Percentiles rank a stretch among this genome's conserved stretches.
Evolutionary conservation across 2,797 vertebrate species (phyloP).

Genomic region (Pristis pectinata): DNA sequence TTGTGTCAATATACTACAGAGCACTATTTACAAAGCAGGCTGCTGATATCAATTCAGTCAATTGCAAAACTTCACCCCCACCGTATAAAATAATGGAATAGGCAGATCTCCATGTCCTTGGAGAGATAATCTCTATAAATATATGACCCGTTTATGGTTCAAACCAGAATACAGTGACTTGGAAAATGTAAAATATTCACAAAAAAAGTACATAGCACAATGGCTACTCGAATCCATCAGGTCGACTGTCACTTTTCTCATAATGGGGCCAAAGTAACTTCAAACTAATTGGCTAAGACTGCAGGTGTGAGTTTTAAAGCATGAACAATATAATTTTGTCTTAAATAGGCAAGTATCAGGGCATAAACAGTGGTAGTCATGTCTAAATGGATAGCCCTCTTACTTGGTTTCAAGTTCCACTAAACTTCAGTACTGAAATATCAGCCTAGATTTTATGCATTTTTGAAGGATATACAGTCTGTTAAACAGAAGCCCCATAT

Average conservation of each 20-base stretch:
- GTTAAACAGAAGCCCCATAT: too few relatives aligned
- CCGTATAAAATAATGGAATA: slow-evolving; percentile 4
- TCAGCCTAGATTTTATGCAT: too few relatives aligned
- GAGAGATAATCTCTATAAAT: not conserved
- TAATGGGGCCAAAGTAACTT: not conserved
- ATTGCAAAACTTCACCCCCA: slow-evolving; percentile 10
- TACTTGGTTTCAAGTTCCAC: too few relatives aligned
- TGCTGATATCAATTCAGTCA: slow-evolving; percentile 21
- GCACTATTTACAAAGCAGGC: slow-evolving; percentile 26
- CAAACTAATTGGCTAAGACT: not conserved
- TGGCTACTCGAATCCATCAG: not conserved
- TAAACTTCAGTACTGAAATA: too few relatives aligned
- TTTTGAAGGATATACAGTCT: too few relatives aligned
- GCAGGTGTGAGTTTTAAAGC: not conserved
- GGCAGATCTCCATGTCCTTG: not conserved
- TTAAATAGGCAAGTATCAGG: not conserved
- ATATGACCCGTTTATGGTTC: not conserved
- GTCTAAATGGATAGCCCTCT: too few relatives aligned
- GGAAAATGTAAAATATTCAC: not conserved
- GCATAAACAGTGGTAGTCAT: not conserved
- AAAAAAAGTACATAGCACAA: not conserved
- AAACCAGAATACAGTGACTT: not conserved
- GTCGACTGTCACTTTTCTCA: not conserved
- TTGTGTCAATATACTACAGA: slow-evolving; percentile 19
- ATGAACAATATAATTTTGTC: not conserved